Evolutionary conservation across 1,140 invertebrate genomes (phyloP).

Genomic region (Orussus abietinus): DNA sequence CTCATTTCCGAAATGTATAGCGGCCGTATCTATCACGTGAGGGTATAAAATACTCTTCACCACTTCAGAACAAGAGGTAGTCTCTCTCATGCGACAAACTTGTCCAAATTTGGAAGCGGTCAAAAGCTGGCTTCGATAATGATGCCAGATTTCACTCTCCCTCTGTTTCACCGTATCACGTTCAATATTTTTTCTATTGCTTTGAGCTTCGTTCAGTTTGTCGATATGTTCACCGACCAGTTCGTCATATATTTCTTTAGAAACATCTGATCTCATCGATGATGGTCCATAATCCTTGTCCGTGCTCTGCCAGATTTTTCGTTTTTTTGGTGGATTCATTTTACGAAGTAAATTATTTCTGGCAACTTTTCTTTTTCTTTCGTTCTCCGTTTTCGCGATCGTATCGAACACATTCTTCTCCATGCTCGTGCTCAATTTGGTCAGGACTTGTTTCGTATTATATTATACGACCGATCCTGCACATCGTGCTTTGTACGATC

Average conservation of each 20-base stretch:
- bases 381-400: slow-evolving; percentile 11
- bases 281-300: slow-evolving; percentile 25
- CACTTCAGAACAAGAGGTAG: slow-evolving; percentile 24
- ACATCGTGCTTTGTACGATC: slow-evolving; percentile 31
- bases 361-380: slow-evolving; percentile 11
- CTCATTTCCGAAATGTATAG: slow-evolving; percentile 27
- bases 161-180: slow-evolving; percentile 27
- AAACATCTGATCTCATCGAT: slow-evolving; percentile 17
- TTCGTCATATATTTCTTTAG: slow-evolving; percentile 1
- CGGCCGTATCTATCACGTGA: slow-evolving; percentile 15
- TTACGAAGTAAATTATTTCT: background rate
- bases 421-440: slow-evolving; percentile 6
- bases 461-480: slow-evolving; percentile 28
- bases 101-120: slow-evolving; percentile 42
- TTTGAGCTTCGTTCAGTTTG: slow-evolving; percentile 9
- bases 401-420: slow-evolving; percentile 9
- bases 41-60: slow-evolving; percentile 34
- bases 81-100: slow-evolving; percentile 26
- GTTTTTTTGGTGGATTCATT: background rate
- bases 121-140: slow-evolving; percentile 26
- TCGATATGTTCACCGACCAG: slow-evolving; percentile 4
- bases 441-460: slow-evolving; percentile 21
- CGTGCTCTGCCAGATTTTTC: slow-evolving; percentile 4
- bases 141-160: slow-evolving; percentile 28
- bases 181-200: slow-evolving; percentile 23